Base-by-base conservation (phyloP, 2,113 vertebrate species). In the Thalassarche chlororhynchos region DNA sequence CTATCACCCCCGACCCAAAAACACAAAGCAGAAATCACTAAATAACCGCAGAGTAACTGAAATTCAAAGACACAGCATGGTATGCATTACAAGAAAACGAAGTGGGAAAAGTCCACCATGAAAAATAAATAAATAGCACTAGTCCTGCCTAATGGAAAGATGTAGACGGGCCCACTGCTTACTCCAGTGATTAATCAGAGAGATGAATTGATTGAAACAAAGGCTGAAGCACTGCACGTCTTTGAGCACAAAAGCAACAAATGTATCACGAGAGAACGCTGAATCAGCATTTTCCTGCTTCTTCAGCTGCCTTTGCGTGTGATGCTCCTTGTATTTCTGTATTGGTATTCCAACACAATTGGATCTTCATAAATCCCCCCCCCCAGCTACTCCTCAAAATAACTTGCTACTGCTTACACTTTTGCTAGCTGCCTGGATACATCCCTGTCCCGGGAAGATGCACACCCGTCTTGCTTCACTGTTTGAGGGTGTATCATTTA, bases 41-140 rank as follows among this genome's bases (percentile, higher is more conserved):
- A 75, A 40, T 17, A 14, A 32, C 5, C 7, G 8, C 66, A 61
- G 46, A 46, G 12, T 2, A 8, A 46, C 17, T 46, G 31, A 11
- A 70, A n/a, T 42, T 10, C 4, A 3, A 38, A 36, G 23, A 24
- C 38, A 44, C 5, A 4, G 4, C 20, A 2, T 1, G 19, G 52
- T 21, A 20, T 4, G 23, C 14, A 8, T 42, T 9, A 2, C 55
- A 75, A 36, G 6, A 21, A 46, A 38, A 62, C 2, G 7, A 61
- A 74, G 5, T 0, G 0, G 38, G 38, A 13, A 6, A n/a, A 55
- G 25, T 10, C 40, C 61, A 34, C 18, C 6, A 4, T 18, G 57
- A 52, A 25, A 87, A 87, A 66, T 13, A 72, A 71, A 36, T 3
- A 9, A 29, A 4, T 1, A 61, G 29, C 25, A n/a, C 42, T 26